phyloP scores from a whole-genome alignment of 2,888 invertebrate genomes.

The Mesopsocus fuscifrons region DNA sequence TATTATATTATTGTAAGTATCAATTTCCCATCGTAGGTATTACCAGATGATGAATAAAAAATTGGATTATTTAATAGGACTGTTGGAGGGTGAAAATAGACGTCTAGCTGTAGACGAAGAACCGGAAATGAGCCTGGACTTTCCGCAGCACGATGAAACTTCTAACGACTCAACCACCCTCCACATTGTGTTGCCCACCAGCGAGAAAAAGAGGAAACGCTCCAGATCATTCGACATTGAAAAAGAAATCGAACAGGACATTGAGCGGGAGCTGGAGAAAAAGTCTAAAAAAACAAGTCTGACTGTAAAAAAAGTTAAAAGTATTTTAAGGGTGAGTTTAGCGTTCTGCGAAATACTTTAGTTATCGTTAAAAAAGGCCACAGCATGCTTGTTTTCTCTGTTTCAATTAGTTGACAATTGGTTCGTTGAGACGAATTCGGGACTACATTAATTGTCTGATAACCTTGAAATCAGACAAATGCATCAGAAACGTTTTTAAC shows the following conservation, averaged over 20 bases:
- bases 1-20: no score
- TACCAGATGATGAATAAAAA: no score
- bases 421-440: background rate
- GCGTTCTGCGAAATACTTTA: no score
- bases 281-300: constrained; percentile 62
- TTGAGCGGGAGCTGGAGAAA: constrained; percentile 52
- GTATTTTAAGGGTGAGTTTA: constrained; percentile 48
- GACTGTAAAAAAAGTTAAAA: constrained; percentile 61
- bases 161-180: background rate
- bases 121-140: no score
- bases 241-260: constrained; percentile 38
- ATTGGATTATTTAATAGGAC: no score
- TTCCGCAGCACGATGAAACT: no score
- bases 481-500: no score
- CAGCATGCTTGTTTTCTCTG: constrained; percentile 8
- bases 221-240: background rate
- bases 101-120: no score
- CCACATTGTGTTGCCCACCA: background rate
- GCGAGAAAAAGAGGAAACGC: background rate
- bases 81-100: no score
- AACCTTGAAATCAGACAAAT: no score
- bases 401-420: constrained; percentile 5
- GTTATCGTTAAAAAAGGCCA: no score
- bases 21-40: no score
- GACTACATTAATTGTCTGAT: background rate